Evolutionary conservation across 2,113 vertebrate genomes (phyloP).

Genomic region (Sardina pilchardus): DNA sequence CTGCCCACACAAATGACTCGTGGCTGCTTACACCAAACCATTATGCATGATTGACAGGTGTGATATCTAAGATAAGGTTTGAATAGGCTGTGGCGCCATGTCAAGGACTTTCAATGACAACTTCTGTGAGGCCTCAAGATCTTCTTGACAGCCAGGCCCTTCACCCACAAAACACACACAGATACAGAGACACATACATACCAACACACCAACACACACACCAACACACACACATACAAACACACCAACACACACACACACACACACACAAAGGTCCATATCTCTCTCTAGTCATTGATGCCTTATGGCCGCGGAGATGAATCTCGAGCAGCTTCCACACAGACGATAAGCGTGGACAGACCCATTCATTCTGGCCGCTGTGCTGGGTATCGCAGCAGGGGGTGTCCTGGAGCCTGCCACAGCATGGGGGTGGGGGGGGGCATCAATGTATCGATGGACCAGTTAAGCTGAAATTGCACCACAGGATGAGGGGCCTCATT

Average conservation of each 20-base stretch:
- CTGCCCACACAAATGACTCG: no score
- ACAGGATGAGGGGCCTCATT: conserved; percentile 47
- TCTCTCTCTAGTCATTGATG: conserved; percentile 16
- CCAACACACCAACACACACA: not conserved
- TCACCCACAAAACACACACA: not conserved
- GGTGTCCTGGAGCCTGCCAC: conserved; percentile 24
- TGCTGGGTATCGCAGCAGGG: conserved; percentile 43
- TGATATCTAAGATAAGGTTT: not conserved
- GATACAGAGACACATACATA: not conserved
- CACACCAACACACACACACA: not conserved
- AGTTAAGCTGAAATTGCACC: conserved; percentile 56
- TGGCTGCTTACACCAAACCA: not conserved
- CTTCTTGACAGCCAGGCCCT: conserved; percentile 7
- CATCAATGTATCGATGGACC: conserved; percentile 52
- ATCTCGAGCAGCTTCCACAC: conserved; percentile 20
- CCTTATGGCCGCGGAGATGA: conserved; percentile 34
- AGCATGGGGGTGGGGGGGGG: not conserved
- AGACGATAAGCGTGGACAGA: conserved; percentile 32
- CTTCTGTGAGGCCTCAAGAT: not conserved
- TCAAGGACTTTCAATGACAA: conserved; percentile 13
- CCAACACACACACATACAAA: not conserved
- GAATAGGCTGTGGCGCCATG: not conserved
- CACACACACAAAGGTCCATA: conserved; percentile 9
- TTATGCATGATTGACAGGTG: not conserved
- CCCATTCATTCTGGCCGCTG: conserved; percentile 33